These are phyloP conservation scores for Phorcus lineatus DNA, from an alignment of 2,888 invertebrate genomes.

Conservation along the genomic window DNA sequence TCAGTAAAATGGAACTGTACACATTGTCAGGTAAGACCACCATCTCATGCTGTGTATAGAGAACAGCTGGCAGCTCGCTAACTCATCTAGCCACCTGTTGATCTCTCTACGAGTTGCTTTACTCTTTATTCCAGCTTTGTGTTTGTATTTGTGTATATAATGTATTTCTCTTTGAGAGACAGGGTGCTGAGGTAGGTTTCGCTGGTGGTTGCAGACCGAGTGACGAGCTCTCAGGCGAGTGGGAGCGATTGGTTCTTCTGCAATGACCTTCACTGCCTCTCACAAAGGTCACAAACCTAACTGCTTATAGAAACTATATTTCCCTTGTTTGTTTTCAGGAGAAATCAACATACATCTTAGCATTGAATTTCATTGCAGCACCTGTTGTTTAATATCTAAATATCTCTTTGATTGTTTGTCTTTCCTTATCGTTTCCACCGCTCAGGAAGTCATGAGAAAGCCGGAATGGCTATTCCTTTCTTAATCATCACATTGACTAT, in stretches of 20 bases:
- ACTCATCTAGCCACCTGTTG: not conserved
- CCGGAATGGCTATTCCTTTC: constrained; percentile 4
- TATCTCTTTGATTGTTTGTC: too few species aligned
- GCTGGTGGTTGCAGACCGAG: not conserved
- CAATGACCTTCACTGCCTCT: constrained; percentile 2
- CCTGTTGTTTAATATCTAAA: not conserved
- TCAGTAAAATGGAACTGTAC: constrained; percentile 25
- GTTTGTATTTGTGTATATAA: not conserved
- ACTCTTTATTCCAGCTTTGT: not conserved
- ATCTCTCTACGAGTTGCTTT: not conserved
- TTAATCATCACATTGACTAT: constrained; percentile 5
- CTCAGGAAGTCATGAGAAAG: not conserved
- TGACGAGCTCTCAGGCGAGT: not conserved
- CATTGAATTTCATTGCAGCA: not conserved
- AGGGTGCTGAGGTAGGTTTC: constrained; percentile 1
- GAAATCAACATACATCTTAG: not conserved
- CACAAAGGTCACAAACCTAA: constrained; percentile 17
- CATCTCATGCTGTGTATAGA: not conserved
- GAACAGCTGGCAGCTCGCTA: not conserved
- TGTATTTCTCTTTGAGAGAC: not conserved
- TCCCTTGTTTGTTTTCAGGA: not conserved
- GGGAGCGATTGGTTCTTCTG: constrained; percentile 12
- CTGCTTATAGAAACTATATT: not conserved
- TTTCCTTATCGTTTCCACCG: too few species aligned
- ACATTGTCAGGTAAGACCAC: constrained; percentile 7